Percentiles rank a stretch among this genome's conserved stretches.
These are phyloP conservation scores for Nebria salina DNA, from an alignment of 2,888 invertebrate species.

Conservation along the genomic window DNA sequence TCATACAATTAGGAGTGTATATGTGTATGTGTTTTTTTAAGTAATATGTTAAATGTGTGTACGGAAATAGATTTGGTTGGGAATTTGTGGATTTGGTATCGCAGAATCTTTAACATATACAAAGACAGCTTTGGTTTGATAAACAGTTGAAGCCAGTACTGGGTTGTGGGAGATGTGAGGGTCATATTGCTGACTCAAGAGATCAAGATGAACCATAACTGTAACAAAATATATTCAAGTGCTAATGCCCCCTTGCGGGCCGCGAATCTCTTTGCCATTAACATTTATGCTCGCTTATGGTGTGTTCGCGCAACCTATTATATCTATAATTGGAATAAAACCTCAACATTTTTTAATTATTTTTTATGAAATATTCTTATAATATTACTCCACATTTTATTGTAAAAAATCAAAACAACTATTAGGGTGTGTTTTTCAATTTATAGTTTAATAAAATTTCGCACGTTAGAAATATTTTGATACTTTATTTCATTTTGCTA, in stretches of 20 bases:
- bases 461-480: no score
- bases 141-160: neutral
- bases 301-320: neutral
- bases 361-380: no score
- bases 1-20: neutral
- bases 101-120: neutral
- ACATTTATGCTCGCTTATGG: neutral
- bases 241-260: constrained; percentile 10
- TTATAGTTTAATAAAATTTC: no score
- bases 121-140: no score
- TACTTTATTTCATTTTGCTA: no score
- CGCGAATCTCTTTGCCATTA: neutral
- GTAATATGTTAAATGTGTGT: neutral
- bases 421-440: no score
- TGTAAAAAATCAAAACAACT: no score
- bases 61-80: neutral
- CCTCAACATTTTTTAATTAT: no score
- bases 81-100: neutral
- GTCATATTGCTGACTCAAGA: neutral
- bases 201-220: constrained; percentile 10
- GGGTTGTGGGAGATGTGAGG: constrained; percentile 2
- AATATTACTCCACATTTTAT: no score
- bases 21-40: no score
- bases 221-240: constrained; percentile 18
- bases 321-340: no score